Base-by-base conservation (phyloP, 2,888 invertebrate genomes). In the Tenodera sinensis region DNA sequence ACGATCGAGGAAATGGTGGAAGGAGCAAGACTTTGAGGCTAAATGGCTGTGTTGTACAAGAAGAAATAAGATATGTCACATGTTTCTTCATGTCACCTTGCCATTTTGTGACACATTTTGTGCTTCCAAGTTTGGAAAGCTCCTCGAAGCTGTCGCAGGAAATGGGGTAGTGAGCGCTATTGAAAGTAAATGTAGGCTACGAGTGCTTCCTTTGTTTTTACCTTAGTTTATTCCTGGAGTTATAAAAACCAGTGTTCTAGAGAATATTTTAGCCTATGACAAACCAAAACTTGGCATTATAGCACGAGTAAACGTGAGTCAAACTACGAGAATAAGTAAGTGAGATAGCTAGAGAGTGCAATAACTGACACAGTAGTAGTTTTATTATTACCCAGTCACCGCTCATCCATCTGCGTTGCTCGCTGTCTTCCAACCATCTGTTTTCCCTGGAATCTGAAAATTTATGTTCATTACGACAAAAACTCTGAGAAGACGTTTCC, bases 391-490 rank as follows among this genome's bases (percentile, higher is more conserved):
- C 54, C 6, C 20, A 71, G 54, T 83, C n/a, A 27, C 83, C 20
- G 27, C 71, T 42, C 87, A 87, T 87, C 87, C 83, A 83, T 87
- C 42, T 87, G 81, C 81, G 30, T 86, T 86, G 81, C 30, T 81
- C 28, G 28, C 71, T 86, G 71, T 27, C 47, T 12, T 30, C 15
- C 34, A 25, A 30, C 82, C 87, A 87, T 87, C 87, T 87, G 87
- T 71, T 87, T 71, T 86, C 86, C 86, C 28, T 81, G 86, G 86
- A 86, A 71, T 81, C 83, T 82, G 83, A 87, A 87, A 71, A 34
- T 34, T 82, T 28, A 47, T 54, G 30, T 87, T 87, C 87, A 87
- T 87, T 87, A 87, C 83, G 83, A 87, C 42, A 87, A 87, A 81
- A 71, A 81, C 20, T 71, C 20, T 71, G 54, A 71, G 54, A 71